Percentiles rank a stretch among this genome's conserved stretches.
phyloP scores from a whole-genome alignment of 2,113 vertebrate species.

The Apteryx mantelli region DNA sequence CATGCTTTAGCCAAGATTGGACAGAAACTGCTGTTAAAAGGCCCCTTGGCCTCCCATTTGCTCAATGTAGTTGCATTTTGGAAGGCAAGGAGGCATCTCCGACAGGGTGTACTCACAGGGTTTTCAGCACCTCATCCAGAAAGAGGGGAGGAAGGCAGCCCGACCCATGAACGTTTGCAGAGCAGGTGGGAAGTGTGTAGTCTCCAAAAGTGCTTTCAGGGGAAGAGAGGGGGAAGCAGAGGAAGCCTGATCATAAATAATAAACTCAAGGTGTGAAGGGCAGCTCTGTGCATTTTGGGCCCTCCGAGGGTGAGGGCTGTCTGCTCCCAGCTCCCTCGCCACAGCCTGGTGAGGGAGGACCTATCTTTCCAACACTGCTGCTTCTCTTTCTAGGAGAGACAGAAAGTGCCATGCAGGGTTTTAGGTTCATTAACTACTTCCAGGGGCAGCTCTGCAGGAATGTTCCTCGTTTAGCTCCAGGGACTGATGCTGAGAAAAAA shows the following conservation, averaged over 20 bases:
- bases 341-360: neutral
- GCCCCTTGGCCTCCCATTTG: neutral
- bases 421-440: neutral
- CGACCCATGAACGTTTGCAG: fast-evolving
- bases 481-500: neutral
- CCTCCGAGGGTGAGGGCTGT: neutral
- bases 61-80: neutral
- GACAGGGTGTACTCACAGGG: neutral
- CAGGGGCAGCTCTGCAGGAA: neutral
- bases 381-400: neutral
- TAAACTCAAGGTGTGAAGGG: neutral
- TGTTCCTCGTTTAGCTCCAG: neutral
- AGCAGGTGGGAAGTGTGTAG: neutral
- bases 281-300: neutral
- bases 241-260: neutral
- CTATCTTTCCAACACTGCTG: neutral
- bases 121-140: neutral
- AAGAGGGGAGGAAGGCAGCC: neutral
- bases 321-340: neutral
- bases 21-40: neutral
- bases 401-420: fast-evolving
- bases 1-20: neutral
- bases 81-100: neutral
- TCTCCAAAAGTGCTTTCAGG: neutral
- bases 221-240: neutral